A percentile compares a stretch with the other conserved stretches of the same genome.
Evolutionary conservation across 1,140 invertebrate genomes (phyloP).

Genomic region (Brachionus calyciflorus): DNA sequence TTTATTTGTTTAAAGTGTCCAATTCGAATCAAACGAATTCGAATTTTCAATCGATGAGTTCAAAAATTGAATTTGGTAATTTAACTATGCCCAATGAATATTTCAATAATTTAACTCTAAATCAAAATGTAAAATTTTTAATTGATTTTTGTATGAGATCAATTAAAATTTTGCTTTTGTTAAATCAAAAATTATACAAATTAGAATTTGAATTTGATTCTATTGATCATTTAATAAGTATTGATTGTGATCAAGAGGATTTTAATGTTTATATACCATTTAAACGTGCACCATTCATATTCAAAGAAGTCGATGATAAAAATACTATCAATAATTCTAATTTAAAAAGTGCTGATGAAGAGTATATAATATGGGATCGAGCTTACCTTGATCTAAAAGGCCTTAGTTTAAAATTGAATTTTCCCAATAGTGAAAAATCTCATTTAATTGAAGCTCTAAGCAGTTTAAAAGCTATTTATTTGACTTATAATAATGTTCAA

Average conservation of each 20-base stretch:
- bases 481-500: not conserved
- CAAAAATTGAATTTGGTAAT: conserved; percentile 4
- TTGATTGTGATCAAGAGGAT: not conserved
- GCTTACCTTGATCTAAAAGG: not conserved
- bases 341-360: not conserved
- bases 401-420: not conserved
- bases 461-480: not conserved
- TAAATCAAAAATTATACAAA: not conserved
- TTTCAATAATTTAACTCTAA: not conserved
- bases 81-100: not conserved
- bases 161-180: not conserved
- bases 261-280: not conserved
- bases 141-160: not conserved
- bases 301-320: not conserved
- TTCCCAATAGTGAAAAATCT: not conserved
- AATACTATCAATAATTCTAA: not conserved
- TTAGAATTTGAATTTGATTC: conserved; percentile 8
- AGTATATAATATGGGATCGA: conserved; percentile 3
- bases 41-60: conserved; percentile 3
- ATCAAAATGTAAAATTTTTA: not conserved
- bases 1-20: not conserved
- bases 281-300: not conserved
- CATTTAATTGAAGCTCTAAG: not conserved
- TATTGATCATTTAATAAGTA: conserved; percentile 20
- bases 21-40: not conserved